Conservation (phyloP, 2,888 invertebrate genomes). For the Polia nebulosa region DNA sequence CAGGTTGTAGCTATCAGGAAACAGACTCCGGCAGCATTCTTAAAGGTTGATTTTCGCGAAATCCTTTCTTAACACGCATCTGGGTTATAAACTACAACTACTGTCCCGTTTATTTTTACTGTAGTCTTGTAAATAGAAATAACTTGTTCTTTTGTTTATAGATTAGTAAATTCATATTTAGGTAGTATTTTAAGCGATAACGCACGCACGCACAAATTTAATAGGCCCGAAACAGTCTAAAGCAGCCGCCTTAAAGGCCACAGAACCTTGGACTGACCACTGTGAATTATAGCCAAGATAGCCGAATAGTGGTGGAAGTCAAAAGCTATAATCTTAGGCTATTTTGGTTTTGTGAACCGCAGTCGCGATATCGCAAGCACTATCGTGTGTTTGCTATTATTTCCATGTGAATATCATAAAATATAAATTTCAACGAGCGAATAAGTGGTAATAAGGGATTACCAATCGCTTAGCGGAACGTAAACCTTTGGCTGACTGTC, state of each 20-base stretch:
- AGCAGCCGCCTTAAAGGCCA: slow-evolving; percentile 11
- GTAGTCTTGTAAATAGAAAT: too few relatives aligned
- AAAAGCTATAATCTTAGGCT: not conserved
- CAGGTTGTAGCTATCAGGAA: too few relatives aligned
- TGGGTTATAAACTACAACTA: too few relatives aligned
- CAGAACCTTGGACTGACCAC: slow-evolving; percentile 37
- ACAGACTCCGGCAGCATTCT: too few relatives aligned
- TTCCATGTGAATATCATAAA: not conserved
- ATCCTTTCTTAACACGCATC: too few relatives aligned
- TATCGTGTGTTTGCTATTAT: not conserved
- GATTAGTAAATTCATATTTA: slow-evolving; percentile 19
- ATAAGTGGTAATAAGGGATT: not conserved
- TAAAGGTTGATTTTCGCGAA: too few relatives aligned
- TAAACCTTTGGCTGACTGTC: too few relatives aligned
- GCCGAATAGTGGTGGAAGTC: not conserved
- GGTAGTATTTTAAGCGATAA: slow-evolving; percentile 19
- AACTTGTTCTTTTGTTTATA: too few relatives aligned
- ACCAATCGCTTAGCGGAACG: slow-evolving; percentile 1
- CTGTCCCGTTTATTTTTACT: too few relatives aligned
- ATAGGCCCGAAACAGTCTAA: slow-evolving; percentile 17
- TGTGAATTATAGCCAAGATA: slow-evolving; percentile 18
- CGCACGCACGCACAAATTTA: slow-evolving; percentile 25
- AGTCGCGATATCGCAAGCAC: not conserved
- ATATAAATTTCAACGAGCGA: slow-evolving; percentile 6
- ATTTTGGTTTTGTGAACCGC: slow-evolving; percentile 19